Evolutionary conservation across 2,113 vertebrate species (phyloP).

Genomic region (Hippocampus guttulatus): DNA sequence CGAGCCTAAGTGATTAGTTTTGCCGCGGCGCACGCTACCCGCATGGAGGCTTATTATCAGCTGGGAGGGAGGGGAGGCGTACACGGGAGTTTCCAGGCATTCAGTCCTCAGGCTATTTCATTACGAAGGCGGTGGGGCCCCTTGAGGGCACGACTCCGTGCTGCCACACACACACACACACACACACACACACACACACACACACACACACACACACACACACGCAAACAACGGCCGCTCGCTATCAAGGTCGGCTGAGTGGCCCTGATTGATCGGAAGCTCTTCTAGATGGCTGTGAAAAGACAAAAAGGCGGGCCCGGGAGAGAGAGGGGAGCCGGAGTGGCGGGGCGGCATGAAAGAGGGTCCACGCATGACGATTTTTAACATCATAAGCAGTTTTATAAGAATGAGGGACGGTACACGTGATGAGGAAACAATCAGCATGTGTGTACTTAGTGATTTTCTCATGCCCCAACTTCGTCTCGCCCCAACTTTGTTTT

Average conservation of each 20-base stretch:
- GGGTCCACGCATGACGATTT: neutral
- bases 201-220: slow-evolving; percentile 5
- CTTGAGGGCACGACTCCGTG: slow-evolving; percentile 34
- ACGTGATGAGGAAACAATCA: neutral
- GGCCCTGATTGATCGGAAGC: slow-evolving; percentile 61
- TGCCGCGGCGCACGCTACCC: slow-evolving; percentile 29
- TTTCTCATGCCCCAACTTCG: neutral
- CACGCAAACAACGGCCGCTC: slow-evolving; percentile 20
- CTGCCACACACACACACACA: slow-evolving; percentile 20
- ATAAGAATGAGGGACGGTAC: neutral
- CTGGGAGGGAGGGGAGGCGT: slow-evolving; percentile 29
- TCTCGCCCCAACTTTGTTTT: too few relatives aligned
- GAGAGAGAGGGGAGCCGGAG: slow-evolving; percentile 8
- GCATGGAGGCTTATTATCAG: slow-evolving; percentile 44
- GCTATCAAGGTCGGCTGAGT: slow-evolving; percentile 61
- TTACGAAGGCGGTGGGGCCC: slow-evolving; percentile 52
- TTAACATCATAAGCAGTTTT: neutral
- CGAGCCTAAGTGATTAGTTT: slow-evolving; percentile 62
- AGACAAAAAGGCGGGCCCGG: slow-evolving; percentile 44
- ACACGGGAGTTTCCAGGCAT: slow-evolving; percentile 40
- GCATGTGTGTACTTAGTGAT: too few relatives aligned
- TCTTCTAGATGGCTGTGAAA: slow-evolving; percentile 46
- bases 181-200: slow-evolving; percentile 3
- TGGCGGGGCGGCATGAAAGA: neutral
- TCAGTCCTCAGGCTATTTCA: slow-evolving; percentile 59